Evolutionary conservation across 2,888 invertebrate species (phyloP).

Genomic region (Euphydryas editha): DNA sequence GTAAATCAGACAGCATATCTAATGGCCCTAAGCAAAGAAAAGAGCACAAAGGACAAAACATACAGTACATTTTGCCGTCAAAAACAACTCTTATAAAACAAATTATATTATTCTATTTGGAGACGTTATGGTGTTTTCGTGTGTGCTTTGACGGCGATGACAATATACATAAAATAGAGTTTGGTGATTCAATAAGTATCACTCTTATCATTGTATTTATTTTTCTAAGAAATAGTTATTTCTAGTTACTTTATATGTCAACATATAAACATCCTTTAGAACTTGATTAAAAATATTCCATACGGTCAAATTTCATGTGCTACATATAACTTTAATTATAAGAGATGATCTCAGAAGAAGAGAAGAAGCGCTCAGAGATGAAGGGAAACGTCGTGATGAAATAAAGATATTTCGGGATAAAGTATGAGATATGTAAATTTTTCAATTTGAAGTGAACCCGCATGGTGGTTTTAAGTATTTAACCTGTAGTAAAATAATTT

Average conservation of each 20-base stretch:
- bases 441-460: too few relatives aligned
- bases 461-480: too few relatives aligned
- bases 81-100: slow-evolving; percentile 74
- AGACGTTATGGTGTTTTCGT: slow-evolving; percentile 46
- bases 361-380: too few relatives aligned
- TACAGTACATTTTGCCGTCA: slow-evolving; percentile 68
- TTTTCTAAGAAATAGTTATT: background rate
- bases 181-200: slow-evolving; percentile 31
- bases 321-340: too few relatives aligned
- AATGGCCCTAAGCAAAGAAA: slow-evolving; percentile 50
- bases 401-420: too few relatives aligned
- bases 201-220: background rate
- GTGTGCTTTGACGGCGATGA: slow-evolving; percentile 35
- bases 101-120: slow-evolving; percentile 68
- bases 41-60: slow-evolving; percentile 65
- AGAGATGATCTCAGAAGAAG: too few relatives aligned
- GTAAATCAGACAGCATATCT: slow-evolving; percentile 29
- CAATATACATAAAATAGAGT: slow-evolving; percentile 23
- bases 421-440: too few relatives aligned
- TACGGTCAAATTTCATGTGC: too few relatives aligned
- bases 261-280: too few relatives aligned
- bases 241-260: background rate
- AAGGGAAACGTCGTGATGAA: too few relatives aligned
- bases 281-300: too few relatives aligned
- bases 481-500: too few relatives aligned